Percentiles rank a stretch among this genome's conserved stretches.
These are phyloP conservation scores for Halocaridina rubra DNA, from an alignment of 2,888 invertebrate species.

Conservation along the genomic window DNA sequence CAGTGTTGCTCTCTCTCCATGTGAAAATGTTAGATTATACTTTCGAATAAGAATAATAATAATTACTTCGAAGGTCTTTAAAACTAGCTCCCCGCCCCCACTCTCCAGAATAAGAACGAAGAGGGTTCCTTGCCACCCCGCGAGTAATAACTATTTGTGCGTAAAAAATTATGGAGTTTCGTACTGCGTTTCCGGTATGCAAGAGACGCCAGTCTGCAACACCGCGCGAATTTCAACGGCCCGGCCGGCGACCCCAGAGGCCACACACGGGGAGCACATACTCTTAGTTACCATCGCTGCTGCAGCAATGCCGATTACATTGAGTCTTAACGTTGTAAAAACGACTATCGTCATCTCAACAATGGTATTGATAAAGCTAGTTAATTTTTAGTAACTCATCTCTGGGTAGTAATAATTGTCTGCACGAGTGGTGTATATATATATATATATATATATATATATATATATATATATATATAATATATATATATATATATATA, in stretches of 20 bases:
- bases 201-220: conserved; percentile 5
- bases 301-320: not conserved
- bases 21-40: not conserved
- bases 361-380: too few species aligned
- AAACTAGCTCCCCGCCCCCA: too few species aligned
- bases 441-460: not conserved
- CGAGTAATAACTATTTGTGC: too few species aligned
- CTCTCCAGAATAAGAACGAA: too few species aligned
- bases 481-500: too few species aligned
- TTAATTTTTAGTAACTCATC: too few species aligned
- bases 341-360: not conserved
- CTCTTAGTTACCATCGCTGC: not conserved
- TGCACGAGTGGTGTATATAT: not conserved
- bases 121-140: too few species aligned
- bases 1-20: not conserved
- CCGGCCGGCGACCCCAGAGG: conserved; percentile 45
- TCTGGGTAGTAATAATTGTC: too few species aligned
- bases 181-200: conserved; percentile 41
- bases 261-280: not conserved
- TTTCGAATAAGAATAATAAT: not conserved
- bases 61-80: too few species aligned
- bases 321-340: not conserved
- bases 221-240: conserved; percentile 21
- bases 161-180: too few species aligned
- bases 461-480: too few species aligned